Evolutionary conservation across 2,113 vertebrate genomes (phyloP).

Genomic region (Anolis carolinensis): DNA sequence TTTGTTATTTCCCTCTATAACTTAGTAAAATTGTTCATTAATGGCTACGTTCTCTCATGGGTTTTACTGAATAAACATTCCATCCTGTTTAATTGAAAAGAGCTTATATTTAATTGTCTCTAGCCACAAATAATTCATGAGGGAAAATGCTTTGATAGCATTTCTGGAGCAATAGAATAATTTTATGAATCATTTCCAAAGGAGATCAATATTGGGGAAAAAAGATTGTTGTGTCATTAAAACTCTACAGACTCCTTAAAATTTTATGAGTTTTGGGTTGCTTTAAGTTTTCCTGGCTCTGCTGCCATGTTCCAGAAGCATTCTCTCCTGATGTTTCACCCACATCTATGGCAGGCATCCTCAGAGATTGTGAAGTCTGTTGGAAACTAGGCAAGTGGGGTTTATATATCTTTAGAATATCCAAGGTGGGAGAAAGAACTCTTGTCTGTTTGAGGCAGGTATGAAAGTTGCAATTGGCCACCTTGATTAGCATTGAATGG

Average conservation of each 20-base stretch:
- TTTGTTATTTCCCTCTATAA: too few relatives aligned
- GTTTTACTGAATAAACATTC: background rate
- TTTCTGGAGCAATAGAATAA: background rate
- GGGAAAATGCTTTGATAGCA: background rate
- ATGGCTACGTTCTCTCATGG: background rate
- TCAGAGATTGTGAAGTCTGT: too few relatives aligned
- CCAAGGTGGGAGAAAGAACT: too few relatives aligned
- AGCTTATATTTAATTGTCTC: background rate
- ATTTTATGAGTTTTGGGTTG: slow-evolving; percentile 14
- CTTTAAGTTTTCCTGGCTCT: too few relatives aligned
- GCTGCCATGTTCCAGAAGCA: too few relatives aligned
- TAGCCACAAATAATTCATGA: background rate
- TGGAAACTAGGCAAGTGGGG: too few relatives aligned
- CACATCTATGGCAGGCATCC: too few relatives aligned
- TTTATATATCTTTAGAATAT: too few relatives aligned
- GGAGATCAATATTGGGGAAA: background rate
- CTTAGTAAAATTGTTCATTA: background rate
- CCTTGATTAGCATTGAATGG: too few relatives aligned
- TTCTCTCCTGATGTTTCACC: too few relatives aligned
- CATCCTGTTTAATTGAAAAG: background rate
- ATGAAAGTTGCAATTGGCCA: too few relatives aligned
- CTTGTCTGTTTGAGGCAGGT: too few relatives aligned
- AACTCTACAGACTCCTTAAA: background rate
- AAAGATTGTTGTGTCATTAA: background rate
- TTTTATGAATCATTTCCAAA: background rate